phyloP scores from a whole-genome alignment of 2,113 vertebrate genomes.

The Atlantisia rogersi region DNA sequence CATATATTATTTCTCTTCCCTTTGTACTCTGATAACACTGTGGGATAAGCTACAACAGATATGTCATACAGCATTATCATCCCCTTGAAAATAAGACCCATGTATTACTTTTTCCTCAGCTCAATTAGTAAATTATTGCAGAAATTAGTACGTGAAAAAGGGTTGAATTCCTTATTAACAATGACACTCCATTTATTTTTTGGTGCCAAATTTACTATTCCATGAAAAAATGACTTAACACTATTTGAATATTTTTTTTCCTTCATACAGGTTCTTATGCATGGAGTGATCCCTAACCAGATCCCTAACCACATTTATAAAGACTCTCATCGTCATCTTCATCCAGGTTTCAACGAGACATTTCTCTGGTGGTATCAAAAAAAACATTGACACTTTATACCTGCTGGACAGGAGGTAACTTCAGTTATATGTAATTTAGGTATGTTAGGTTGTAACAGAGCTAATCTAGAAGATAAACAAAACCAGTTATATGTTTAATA shows the following conservation, averaged over 20 bases:
- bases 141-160: not conserved
- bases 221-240: not conserved
- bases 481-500: not conserved
- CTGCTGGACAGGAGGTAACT: not conserved
- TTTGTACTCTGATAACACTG: not conserved
- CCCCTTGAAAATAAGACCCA: not conserved
- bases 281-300: not conserved
- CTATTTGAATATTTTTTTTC: not conserved
- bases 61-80: not conserved
- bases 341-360: not conserved
- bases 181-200: not conserved
- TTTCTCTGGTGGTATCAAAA: not conserved
- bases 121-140: not conserved
- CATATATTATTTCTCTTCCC: not conserved
- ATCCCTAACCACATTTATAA: not conserved
- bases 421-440: not conserved
- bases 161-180: not conserved
- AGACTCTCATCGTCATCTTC: not conserved
- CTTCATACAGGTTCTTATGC: not conserved
- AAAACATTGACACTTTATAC: not conserved
- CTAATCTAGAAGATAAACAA: not conserved
- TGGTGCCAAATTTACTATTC: not conserved
- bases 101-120: not conserved
- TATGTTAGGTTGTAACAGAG: not conserved
- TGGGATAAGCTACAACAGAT: not conserved